These are phyloP conservation scores for Cyclopterus lumpus DNA, from an alignment of 2,797 vertebrate genomes.

Conservation along the genomic window DNA sequence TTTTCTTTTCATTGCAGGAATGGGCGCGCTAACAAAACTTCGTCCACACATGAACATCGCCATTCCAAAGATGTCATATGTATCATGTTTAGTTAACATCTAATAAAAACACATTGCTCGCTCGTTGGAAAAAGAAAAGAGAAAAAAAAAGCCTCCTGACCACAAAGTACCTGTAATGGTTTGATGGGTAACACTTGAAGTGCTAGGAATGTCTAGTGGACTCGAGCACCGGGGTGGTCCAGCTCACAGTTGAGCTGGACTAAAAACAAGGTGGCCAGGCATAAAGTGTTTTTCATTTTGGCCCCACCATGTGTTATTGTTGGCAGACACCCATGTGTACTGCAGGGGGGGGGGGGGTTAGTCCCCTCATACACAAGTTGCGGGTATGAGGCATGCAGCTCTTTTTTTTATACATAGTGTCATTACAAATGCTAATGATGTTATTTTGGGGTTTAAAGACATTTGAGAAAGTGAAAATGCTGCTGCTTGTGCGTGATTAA, in stretches of 20 bases:
- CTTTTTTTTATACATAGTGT: slow-evolving; percentile 17
- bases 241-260: slow-evolving; percentile 54
- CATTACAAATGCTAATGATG: slow-evolving; percentile 44
- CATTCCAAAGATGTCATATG: neutral
- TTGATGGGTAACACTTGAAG: slow-evolving; percentile 66
- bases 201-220: slow-evolving; percentile 58
- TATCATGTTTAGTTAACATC: slow-evolving; percentile 21
- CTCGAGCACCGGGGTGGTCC: slow-evolving; percentile 69
- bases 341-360: slow-evolving; percentile 54
- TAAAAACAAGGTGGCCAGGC: slow-evolving; percentile 62
- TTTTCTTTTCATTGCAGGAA: slow-evolving; percentile 35
- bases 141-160: slow-evolving; percentile 22
- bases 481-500: slow-evolving; percentile 25
- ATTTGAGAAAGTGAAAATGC: slow-evolving; percentile 17
- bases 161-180: slow-evolving; percentile 60
- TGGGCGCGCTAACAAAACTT: slow-evolving; percentile 9
- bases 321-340: slow-evolving; percentile 66
- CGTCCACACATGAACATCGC: neutral
- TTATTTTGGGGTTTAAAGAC: slow-evolving; percentile 48
- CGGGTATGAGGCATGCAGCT: slow-evolving; percentile 35
- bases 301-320: slow-evolving; percentile 71
- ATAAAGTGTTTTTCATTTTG: slow-evolving; percentile 70
- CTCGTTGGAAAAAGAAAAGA: slow-evolving; percentile 35
- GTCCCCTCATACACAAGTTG: slow-evolving; percentile 44
- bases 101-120: slow-evolving; percentile 32